Conservation (phyloP, 2,797 vertebrate genomes). For the Fratercula arctica region DNA sequence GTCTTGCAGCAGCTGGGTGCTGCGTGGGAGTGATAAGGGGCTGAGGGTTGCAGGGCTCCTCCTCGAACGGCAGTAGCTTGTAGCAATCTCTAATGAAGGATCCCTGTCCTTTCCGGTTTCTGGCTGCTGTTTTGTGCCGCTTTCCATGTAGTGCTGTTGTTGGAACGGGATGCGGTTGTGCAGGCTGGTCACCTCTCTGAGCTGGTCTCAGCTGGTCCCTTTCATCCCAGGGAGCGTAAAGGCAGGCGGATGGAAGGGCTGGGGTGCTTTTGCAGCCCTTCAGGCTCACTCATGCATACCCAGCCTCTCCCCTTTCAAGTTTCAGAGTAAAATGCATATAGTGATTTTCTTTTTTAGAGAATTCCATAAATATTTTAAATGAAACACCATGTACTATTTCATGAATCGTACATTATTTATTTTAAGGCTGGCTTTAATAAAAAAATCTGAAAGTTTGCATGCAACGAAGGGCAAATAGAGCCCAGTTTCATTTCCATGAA, state of each 20-base stretch:
- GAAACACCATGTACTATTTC: constrained; percentile 43
- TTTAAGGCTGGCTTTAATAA: constrained; percentile 68
- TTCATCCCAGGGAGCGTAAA: neutral
- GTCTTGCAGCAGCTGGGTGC: neutral
- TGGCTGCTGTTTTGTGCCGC: neutral
- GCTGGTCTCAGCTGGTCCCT: neutral
- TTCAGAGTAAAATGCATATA: constrained; percentile 45
- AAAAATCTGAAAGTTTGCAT: constrained; percentile 27
- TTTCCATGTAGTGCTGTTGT: neutral
- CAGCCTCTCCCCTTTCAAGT: constrained; percentile 18
- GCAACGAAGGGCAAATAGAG: neutral
- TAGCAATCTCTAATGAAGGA: neutral
- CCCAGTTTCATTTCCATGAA: neutral
- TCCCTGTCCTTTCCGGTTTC: neutral
- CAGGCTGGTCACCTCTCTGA: neutral
- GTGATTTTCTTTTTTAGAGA: constrained; percentile 59
- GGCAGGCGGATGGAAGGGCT: neutral
- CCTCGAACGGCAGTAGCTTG: neutral
- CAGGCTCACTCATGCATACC: neutral
- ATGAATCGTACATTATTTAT: constrained; percentile 76
- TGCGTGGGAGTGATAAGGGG: neutral
- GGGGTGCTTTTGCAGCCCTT: neutral
- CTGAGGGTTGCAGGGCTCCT: neutral
- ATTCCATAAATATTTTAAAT: constrained; percentile 77
- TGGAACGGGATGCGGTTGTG: accelerated